Percentiles rank a stretch among this genome's conserved stretches.
Evolutionary conservation across 2,888 invertebrate genomes (phyloP).

Genomic region (Parochlus steinenii): DNA sequence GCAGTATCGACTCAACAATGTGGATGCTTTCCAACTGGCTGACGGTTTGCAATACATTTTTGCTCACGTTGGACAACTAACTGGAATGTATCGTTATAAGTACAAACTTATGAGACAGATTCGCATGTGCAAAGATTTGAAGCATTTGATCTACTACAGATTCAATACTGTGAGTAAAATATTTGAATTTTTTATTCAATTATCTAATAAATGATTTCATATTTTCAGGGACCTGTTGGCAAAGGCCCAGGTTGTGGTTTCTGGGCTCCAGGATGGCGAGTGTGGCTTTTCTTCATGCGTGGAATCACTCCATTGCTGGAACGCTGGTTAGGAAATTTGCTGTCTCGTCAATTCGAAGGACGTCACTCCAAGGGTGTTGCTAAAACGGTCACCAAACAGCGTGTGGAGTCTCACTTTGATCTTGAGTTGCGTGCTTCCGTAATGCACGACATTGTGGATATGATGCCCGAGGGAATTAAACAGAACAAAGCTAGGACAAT

Average conservation of each 20-base stretch:
- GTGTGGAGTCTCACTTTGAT: slow-evolving; percentile 99
- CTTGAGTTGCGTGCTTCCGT: slow-evolving; percentile 93
- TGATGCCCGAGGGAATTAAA: slow-evolving; percentile 99
- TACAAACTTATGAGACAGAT: slow-evolving; percentile 98
- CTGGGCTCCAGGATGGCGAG: slow-evolving; percentile 99
- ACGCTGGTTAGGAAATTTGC: slow-evolving; percentile 96
- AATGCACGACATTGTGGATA: slow-evolving; percentile 97
- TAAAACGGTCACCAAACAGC: slow-evolving; percentile 98
- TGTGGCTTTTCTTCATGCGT: slow-evolving; percentile 99
- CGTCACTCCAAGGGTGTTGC: slow-evolving; percentile 99
- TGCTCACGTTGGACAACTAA: slow-evolving; percentile 97
- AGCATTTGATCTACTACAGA: slow-evolving; percentile 97
- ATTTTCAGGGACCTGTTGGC: slow-evolving; percentile 76
- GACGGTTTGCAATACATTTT: slow-evolving; percentile 99
- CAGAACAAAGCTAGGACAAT: slow-evolving; percentile 99
- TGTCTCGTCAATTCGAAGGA: slow-evolving; percentile 98
- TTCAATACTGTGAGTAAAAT: slow-evolving; percentile 75
- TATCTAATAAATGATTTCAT: slow-evolving; percentile 15
- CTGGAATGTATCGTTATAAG: slow-evolving; percentile 99
- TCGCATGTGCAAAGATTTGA: slow-evolving; percentile 99
- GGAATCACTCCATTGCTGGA: slow-evolving; percentile 96
- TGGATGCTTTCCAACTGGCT: slow-evolving; percentile 95
- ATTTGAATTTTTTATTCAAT: slow-evolving; percentile 8
- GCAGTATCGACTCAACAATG: slow-evolving; percentile 96
- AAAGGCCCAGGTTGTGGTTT: slow-evolving; percentile 98